Evolutionary conservation across 2,797 vertebrate species (phyloP), one percentile per base, ranked within the genome.

Genomic region (Steatocranus sp.): DNA sequence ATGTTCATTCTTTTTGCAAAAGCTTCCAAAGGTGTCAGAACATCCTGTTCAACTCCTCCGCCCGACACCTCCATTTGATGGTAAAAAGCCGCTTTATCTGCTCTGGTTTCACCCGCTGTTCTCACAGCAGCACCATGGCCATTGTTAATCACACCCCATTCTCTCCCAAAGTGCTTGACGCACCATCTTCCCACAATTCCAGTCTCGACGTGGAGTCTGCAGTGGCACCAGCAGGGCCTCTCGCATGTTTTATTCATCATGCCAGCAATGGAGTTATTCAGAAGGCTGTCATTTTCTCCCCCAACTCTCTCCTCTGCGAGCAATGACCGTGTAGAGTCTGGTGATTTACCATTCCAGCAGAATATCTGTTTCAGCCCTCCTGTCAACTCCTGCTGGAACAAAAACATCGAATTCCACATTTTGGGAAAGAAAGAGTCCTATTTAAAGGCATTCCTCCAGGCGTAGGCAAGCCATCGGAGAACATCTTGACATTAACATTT

Each of bases 91-190:
- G 48, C 84, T 91, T 85, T 73, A 86, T 85, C 75, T 77, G 76
- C 75, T 86, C 77, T 30, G 56, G 76, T 84, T 83, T 87, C 80
- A 75, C 86, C 85, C 58, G 81, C 83, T 91, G 89, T 79, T 87
- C 82, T 85, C 88, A 38, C 90, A 86, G 86, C 89, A 84, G 80
- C 87, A 43, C 77, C 25, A 12, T 11, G 83, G 38, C 81, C 84
- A 85, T 86, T 87, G 92, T 92, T 95, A 95, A 95, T 95, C 93
- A 95, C 90, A 88, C 49, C 54, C 85, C 83, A 87, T 94, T 94
- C 90, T 92, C 76, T 88, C 83, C 79, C 82, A 83, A 81, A 94
- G 91, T 81, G 87, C 87, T 81, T 48, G 80, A 84, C 90, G 86
- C 80, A 41, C 85, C 66, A 75, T 85, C 90, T 93, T 92, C 86